A percentile compares a stretch with the other conserved stretches of the same genome.
Evolutionary conservation across 2,888 invertebrate species (phyloP).

Genomic region (Dioctria rufipes): DNA sequence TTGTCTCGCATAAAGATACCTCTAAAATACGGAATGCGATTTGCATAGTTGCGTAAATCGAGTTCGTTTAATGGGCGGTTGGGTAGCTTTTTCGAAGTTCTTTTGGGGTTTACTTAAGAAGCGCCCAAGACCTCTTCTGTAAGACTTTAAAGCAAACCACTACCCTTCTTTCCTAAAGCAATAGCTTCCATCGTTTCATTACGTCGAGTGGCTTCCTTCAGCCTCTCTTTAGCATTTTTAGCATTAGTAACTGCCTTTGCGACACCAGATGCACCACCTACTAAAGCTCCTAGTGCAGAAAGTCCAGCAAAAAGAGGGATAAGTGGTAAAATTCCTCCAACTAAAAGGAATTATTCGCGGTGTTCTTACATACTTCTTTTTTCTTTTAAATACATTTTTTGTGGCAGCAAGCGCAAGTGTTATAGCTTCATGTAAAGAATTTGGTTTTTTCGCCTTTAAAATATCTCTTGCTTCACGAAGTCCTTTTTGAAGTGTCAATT

Average conservation of each 20-base stretch:
- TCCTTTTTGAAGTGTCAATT: slow-evolving; percentile 8
- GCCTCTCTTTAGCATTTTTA: slow-evolving; percentile 63
- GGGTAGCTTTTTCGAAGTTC: slow-evolving; percentile 64
- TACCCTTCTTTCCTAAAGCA: slow-evolving; percentile 65
- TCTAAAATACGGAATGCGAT: slow-evolving; percentile 64
- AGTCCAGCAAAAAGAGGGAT: slow-evolving; percentile 67
- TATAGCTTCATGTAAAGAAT: slow-evolving; percentile 57
- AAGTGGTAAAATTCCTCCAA: slow-evolving; percentile 65
- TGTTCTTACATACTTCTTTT: slow-evolving; percentile 48
- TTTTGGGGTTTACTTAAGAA: slow-evolving; percentile 55
- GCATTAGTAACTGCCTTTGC: slow-evolving; percentile 66
- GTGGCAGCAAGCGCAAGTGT: slow-evolving; percentile 58
- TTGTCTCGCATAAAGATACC: slow-evolving; percentile 62
- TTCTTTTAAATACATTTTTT: slow-evolving; percentile 30
- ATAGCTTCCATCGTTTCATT: slow-evolving; percentile 68
- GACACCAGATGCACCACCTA: slow-evolving; percentile 66
- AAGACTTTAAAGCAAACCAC: slow-evolving; percentile 65
- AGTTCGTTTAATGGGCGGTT: slow-evolving; percentile 59
- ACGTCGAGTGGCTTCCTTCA: slow-evolving; percentile 64
- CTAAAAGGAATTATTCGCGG: slow-evolving; percentile 65
- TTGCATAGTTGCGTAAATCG: slow-evolving; percentile 63
- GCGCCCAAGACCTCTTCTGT: slow-evolving; percentile 60
- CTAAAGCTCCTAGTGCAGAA: slow-evolving; percentile 65
- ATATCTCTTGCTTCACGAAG: slow-evolving; percentile 51
- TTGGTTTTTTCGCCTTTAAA: slow-evolving; percentile 55